These are phyloP conservation scores for Merodon equestris DNA, from an alignment of 2,888 invertebrate species.

Conservation along the genomic window DNA sequence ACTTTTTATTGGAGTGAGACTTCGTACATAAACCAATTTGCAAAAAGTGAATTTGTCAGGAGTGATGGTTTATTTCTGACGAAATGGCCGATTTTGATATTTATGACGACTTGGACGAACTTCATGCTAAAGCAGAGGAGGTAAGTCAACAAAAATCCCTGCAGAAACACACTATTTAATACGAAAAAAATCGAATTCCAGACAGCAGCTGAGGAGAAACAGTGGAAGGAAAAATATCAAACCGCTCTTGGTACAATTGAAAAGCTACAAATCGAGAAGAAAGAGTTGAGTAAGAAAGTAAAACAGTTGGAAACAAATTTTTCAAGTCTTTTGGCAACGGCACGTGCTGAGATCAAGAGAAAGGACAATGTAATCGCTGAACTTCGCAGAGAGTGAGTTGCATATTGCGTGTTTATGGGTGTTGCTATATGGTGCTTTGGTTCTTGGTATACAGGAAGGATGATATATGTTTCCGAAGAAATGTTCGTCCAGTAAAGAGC, in stretches of 20 bases:
- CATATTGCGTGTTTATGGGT: background rate
- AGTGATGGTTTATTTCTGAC: slow-evolving; percentile 16
- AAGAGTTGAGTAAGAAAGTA: slow-evolving; percentile 72
- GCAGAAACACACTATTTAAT: background rate
- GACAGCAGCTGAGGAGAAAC: slow-evolving; percentile 74
- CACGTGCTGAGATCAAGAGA: slow-evolving; percentile 75
- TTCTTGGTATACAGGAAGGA: slow-evolving; percentile 71
- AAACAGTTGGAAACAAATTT: slow-evolving; percentile 74
- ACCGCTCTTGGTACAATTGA: slow-evolving; percentile 70
- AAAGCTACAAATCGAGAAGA: slow-evolving; percentile 71
- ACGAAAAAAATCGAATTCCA: slow-evolving; percentile 41
- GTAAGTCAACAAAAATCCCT: no score
- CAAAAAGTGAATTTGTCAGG: no score
- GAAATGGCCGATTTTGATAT: slow-evolving; percentile 73
- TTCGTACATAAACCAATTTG: no score
- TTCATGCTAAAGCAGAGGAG: slow-evolving; percentile 73
- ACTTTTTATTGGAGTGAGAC: no score
- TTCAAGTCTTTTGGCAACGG: slow-evolving; percentile 75
- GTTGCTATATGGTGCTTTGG: background rate
- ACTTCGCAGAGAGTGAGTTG: slow-evolving; percentile 75
- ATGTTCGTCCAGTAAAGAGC: slow-evolving; percentile 37
- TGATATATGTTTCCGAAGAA: slow-evolving; percentile 75
- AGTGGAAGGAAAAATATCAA: slow-evolving; percentile 72
- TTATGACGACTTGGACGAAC: slow-evolving; percentile 76
- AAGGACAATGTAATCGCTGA: slow-evolving; percentile 74